Conservation (phyloP, 2,113 vertebrate species). For the Rhinogobius similis region DNA sequence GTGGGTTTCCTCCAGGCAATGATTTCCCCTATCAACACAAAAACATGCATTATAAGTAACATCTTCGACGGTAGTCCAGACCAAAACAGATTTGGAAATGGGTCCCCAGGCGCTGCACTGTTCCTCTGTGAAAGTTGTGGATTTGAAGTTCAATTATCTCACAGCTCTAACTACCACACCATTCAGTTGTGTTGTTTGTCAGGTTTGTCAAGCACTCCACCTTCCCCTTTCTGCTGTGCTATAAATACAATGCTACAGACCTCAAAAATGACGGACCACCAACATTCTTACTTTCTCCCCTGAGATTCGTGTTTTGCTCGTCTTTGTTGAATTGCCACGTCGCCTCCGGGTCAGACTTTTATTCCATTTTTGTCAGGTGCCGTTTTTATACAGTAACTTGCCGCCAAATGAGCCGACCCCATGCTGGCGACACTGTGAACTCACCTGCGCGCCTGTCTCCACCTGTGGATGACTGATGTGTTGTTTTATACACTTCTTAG, state of each 20-base stretch:
- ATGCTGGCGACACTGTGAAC: slow-evolving; percentile 46
- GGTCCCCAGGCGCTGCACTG: no score
- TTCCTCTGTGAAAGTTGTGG: not conserved
- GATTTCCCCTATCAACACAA: no score
- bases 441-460: slow-evolving; percentile 45
- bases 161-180: not conserved
- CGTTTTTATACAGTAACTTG: slow-evolving; percentile 25
- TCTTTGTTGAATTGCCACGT: slow-evolving; percentile 32
- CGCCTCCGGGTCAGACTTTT: slow-evolving; percentile 45
- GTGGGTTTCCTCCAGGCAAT: no score
- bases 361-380: slow-evolving; percentile 9
- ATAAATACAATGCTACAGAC: slow-evolving; percentile 22
- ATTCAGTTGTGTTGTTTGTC: not conserved
- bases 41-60: no score
- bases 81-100: no score
- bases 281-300: slow-evolving; percentile 3
- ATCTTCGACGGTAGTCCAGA: no score
- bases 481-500: slow-evolving; percentile 57
- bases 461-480: slow-evolving; percentile 60
- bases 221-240: slow-evolving; percentile 3
- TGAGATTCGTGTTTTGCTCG: slow-evolving; percentile 20
- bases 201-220: not conserved
- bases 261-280: slow-evolving; percentile 25
- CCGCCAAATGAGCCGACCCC: slow-evolving; percentile 45
- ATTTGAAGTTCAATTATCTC: not conserved